phyloP scores from a whole-genome alignment of 2,888 invertebrate genomes.

The Drosophila picticornis region DNA sequence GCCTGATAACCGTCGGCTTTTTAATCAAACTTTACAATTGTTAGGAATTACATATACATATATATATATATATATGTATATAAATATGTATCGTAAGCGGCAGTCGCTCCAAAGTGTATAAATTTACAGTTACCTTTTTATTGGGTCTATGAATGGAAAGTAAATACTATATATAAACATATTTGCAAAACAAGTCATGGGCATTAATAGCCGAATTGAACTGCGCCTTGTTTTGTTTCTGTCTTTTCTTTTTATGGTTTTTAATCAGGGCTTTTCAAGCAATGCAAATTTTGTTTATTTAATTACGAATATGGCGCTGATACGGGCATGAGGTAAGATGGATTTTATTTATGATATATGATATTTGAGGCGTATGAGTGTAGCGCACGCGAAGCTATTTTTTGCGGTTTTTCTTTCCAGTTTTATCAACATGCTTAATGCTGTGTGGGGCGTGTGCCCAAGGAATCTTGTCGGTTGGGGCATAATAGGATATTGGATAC shows the following conservation, averaged over 20 bases:
- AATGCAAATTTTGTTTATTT: slow-evolving; percentile 52
- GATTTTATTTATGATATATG: slow-evolving; percentile 38
- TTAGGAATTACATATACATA: slow-evolving; percentile 35
- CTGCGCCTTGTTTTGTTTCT: slow-evolving; percentile 23
- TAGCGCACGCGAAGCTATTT: slow-evolving; percentile 44
- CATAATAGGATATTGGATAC: slow-evolving; percentile 20
- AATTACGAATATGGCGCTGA: slow-evolving; percentile 37
- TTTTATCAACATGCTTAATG: slow-evolving; percentile 34
- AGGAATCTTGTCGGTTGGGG: slow-evolving; percentile 22
- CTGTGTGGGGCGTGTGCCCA: slow-evolving; percentile 29
- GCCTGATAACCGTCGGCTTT: slow-evolving; percentile 56
- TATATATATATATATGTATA: slow-evolving; percentile 5
- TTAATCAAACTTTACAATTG: slow-evolving; percentile 69
- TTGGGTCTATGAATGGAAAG: slow-evolving; percentile 13
- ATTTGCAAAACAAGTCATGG: slow-evolving; percentile 9
- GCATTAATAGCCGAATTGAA: slow-evolving; percentile 49
- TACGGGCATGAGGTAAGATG: slow-evolving; percentile 17
- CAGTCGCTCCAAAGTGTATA: slow-evolving; percentile 24
- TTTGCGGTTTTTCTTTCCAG: slow-evolving; percentile 51
- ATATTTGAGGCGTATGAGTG: slow-evolving; percentile 19
- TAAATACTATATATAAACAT: slow-evolving; percentile 1
- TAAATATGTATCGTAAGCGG: slow-evolving; percentile 1
- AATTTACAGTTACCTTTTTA: slow-evolving; percentile 11
- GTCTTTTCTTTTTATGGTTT: slow-evolving; percentile 10
- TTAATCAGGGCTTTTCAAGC: slow-evolving; percentile 44